Evolutionary conservation across 2,113 vertebrate species (phyloP), one percentile per base, ranked within the genome.

Genomic region (Peucedramus taeniatus): DNA sequence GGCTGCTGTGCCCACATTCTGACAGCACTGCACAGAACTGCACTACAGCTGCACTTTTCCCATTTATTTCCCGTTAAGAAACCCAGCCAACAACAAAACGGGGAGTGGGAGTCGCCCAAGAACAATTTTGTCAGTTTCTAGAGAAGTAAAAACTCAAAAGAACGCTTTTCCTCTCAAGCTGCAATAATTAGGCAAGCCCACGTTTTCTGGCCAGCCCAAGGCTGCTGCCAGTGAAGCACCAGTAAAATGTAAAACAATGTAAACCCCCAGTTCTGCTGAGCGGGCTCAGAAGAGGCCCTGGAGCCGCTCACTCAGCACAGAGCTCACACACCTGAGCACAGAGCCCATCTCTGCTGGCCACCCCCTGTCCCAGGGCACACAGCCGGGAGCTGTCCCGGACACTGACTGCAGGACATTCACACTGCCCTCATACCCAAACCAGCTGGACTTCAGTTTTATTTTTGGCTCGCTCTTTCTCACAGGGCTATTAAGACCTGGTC

Each of bases 91-190:
- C 65, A 66, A 28, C 16, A 30, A 27, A 78, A 71, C 0, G 1
- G 31, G 37, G n/a, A 37, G 31, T 6, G 13, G 26, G 20, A 45
- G n/a, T 1, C 63, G 50, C 33, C 51, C 61, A 17, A 45, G 22
- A 77, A 31, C 22, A 44, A 31, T 4, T 49, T 4, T 28, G 16
- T 12, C 54, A 3, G 0, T 20, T 77, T 35, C 31, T 18, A 33
- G 33, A 53, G 22, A n/a, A 64, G 5, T 4, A 24, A 56, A 57
- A 65, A 13, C 37, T 33, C 50, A 8, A 37, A 64, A 59, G 18
- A 27, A 51, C 0, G 1, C 4, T 18, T 59, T 2, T 21, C 1
- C 33, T 37, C 13, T 18, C 7, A 13, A 22, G 30, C 0, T 77
- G 64, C 44, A 53, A 13, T 27, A 21, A 54, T 21, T 10, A 30